Evolutionary conservation across 2,888 invertebrate genomes (phyloP).

Genomic region (Hedya salicella): DNA sequence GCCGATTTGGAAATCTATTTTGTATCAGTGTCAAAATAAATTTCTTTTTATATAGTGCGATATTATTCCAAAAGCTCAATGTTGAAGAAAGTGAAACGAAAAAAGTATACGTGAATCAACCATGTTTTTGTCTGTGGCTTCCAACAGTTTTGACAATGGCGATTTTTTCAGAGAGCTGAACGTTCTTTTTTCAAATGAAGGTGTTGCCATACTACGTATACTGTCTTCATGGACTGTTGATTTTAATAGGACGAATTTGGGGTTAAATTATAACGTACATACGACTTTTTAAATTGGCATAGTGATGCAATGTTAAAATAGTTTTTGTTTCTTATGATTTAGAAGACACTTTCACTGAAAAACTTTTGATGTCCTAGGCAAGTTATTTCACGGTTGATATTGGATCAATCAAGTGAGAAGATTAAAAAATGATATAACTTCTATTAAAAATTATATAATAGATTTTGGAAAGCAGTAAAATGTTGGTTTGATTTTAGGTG

Average conservation of each 20-base stretch:
- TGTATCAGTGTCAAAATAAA: too few species aligned
- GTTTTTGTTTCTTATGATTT: slow-evolving; percentile 24
- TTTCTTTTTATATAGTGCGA: too few species aligned
- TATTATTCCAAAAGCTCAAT: too few species aligned
- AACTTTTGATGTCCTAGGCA: slow-evolving; percentile 33
- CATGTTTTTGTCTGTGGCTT: neutral
- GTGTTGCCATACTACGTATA: neutral
- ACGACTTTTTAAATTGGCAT: neutral
- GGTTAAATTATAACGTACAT: neutral
- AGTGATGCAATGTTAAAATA: slow-evolving; percentile 18
- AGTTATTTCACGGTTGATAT: slow-evolving; percentile 41
- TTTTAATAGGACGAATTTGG: neutral
- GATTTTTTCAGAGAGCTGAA: neutral
- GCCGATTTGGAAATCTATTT: too few species aligned
- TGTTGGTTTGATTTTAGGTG: neutral
- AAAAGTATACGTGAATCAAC: neutral
- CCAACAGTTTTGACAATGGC: neutral
- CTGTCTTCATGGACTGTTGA: too few species aligned
- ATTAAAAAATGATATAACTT: slow-evolving; percentile 22
- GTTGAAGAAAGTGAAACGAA: neutral
- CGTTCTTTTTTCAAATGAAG: slow-evolving; percentile 3
- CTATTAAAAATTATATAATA: slow-evolving; percentile 32
- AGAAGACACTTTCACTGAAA: slow-evolving; percentile 35
- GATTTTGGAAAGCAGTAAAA: slow-evolving; percentile 11
- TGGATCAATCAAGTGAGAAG: slow-evolving; percentile 31